Base-by-base conservation (phyloP, 2,888 invertebrate genomes). In the Thereva unica region DNA sequence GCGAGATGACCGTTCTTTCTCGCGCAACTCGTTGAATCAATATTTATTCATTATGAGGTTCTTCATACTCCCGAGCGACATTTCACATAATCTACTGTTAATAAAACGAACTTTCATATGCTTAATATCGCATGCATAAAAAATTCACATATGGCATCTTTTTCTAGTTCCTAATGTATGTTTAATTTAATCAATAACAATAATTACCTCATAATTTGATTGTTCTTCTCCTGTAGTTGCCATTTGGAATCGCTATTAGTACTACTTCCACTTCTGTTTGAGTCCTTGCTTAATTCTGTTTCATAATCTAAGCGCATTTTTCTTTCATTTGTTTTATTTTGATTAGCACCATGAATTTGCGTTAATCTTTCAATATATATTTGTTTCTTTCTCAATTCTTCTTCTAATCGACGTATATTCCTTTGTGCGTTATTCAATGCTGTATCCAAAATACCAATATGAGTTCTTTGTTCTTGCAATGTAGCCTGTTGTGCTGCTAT, bases 351-450 rank as follows among this genome's bases (percentile, higher is more conserved):
- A 55, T 91, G 85, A 68, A 95, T 83, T 71, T 94, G 93, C 69
- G 89, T 86, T 68, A 93, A 91, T 71, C 92, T 86, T 78, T 94
- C 93, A 64, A 91, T 92, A 79, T 90, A 92, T 42, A 89, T 88
- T 82, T 91, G 88, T 71, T 91, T 92, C 79, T 92, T 93, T 45
- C 91, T 91, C 76, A 88, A 88, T 90, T 95, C 93, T 78, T 94
- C 93, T 80, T 95, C 95, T 1, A 95, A 84, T 34, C 91, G 85
- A 59, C 93, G 89, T 52, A 95, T 91, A 79, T 93, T 93, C 67
- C 90, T 87, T 81, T 95, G 95, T 5, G 95, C 94, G 81, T 93
- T 95, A 65, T 91, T 92, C 70, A 96, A 85, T 65, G 95, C 95
- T 35, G 91, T 93, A 78, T 96, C 95, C 63, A 96, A 84, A 74